A percentile compares a stretch with the other conserved stretches of the same genome.
Evolutionary conservation across 2,888 invertebrate species (phyloP).

Genomic region (Cerceris ruficornis): DNA sequence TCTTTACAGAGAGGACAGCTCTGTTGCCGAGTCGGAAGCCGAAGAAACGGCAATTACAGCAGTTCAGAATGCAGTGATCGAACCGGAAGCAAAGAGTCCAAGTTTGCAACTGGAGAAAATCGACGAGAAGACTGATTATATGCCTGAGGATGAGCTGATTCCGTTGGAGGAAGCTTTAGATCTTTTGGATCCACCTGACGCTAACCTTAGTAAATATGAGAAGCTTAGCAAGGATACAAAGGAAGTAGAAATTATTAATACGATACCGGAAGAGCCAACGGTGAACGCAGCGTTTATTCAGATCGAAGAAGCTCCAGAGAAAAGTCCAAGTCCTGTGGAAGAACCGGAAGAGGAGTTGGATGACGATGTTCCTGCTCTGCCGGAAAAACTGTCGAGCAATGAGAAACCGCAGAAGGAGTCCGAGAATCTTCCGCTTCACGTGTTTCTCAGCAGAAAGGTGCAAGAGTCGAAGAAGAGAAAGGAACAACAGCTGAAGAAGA

Average conservation of each 20-base stretch:
- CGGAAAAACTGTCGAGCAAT: constrained; percentile 79
- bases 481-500: constrained; percentile 73
- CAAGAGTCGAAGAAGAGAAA: constrained; percentile 79
- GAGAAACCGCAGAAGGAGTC: constrained; percentile 76
- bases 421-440: constrained; percentile 78
- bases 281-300: constrained; percentile 44
- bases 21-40: constrained; percentile 72
- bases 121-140: constrained; percentile 29
- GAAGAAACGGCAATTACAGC: constrained; percentile 62
- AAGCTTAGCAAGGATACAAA: constrained; percentile 5
- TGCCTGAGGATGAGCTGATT: constrained; percentile 67
- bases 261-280: not conserved
- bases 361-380: constrained; percentile 77
- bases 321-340: constrained; percentile 36
- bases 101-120: constrained; percentile 66
- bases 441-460: constrained; percentile 77
- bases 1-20: constrained; percentile 77
- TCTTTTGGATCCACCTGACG: constrained; percentile 70
- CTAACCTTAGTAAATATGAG: constrained; percentile 46
- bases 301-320: constrained; percentile 20
- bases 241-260: not conserved
- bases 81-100: constrained; percentile 16
- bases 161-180: constrained; percentile 76
- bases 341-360: constrained; percentile 66
- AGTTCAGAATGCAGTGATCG: constrained; percentile 24